Evolutionary conservation across 2,113 vertebrate genomes (phyloP).

Genomic region (Fregata magnificens): DNA sequence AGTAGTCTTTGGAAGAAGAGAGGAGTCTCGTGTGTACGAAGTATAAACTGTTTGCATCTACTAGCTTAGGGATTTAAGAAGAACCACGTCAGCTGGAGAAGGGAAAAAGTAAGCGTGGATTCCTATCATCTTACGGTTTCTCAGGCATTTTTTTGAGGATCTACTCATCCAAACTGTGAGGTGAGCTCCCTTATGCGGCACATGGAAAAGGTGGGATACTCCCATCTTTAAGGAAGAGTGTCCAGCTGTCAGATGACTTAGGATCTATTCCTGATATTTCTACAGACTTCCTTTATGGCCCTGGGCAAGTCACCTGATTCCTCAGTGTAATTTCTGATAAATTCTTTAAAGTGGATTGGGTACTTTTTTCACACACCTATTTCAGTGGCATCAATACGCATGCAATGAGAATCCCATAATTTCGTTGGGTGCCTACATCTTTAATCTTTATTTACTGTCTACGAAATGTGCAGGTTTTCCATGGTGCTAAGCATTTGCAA

Average conservation of each 20-base stretch:
- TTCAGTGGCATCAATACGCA: background rate
- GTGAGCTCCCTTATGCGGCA: fast-evolving
- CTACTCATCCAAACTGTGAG: background rate
- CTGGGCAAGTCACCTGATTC: background rate
- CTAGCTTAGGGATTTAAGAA: background rate
- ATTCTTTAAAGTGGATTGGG: background rate
- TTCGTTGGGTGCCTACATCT: background rate
- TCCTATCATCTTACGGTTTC: background rate
- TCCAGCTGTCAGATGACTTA: background rate
- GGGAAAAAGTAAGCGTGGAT: background rate
- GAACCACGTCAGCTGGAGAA: background rate
- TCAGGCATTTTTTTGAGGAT: background rate
- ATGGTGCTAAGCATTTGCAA: background rate
- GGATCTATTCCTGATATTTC: background rate
- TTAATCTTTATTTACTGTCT: background rate
- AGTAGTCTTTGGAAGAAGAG: background rate
- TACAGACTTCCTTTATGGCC: background rate
- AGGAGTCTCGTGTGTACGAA: fast-evolving
- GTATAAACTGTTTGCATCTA: background rate
- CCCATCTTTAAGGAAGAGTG: background rate
- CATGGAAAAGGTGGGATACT: background rate
- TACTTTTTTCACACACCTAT: background rate
- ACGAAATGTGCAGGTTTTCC: background rate
- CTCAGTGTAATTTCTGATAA: background rate
- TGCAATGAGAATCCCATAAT: background rate